Conservation (phyloP, 2,888 invertebrate species). For the Lysandra bellargus region DNA sequence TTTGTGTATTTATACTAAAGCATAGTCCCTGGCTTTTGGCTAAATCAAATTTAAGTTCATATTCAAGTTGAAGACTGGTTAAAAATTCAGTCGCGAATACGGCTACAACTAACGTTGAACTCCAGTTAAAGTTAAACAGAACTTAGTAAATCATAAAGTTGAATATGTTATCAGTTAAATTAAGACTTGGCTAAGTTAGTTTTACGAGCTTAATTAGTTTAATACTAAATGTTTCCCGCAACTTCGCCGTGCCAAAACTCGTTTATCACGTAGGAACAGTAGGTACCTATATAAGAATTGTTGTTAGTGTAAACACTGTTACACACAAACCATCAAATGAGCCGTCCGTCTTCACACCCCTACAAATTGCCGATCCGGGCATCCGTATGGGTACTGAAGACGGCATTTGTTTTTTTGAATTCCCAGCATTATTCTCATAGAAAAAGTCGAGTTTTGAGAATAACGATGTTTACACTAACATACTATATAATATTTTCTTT, state of each 20-base stretch:
- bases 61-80: conserved; percentile 1
- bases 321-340: no score
- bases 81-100: neutral
- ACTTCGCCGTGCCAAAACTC: neutral
- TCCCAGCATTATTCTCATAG: no score
- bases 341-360: no score
- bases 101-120: conserved; percentile 2
- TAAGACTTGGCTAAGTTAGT: neutral
- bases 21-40: neutral
- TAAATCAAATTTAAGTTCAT: neutral
- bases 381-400: neutral
- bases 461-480: no score
- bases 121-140: neutral
- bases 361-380: no score
- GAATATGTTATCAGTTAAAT: conserved; percentile 19
- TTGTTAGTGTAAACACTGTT: no score
- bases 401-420: no score
- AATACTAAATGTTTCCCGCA: neutral
- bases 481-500: no score
- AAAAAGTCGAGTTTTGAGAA: no score
- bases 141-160: conserved; percentile 8
- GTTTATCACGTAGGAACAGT: no score
- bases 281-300: no score
- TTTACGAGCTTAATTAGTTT: neutral
- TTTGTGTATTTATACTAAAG: no score